phyloP scores from a whole-genome alignment of 2,888 invertebrate species.

The Erpobdella octoculata region DNA sequence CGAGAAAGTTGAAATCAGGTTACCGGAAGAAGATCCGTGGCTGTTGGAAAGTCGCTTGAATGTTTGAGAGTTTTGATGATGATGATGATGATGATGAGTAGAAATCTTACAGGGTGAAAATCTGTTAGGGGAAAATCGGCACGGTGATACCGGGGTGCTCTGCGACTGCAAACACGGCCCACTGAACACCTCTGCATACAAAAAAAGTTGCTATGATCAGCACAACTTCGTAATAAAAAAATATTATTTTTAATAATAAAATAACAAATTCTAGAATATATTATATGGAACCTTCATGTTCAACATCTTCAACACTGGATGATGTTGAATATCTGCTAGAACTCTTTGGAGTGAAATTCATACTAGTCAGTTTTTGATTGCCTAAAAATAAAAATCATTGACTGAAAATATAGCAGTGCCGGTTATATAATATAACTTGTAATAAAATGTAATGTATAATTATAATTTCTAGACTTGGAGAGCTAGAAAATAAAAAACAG shows the following conservation, averaged over 20 bases:
- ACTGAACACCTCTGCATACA: not conserved
- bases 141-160: slow-evolving; percentile 12
- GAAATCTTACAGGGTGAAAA: not conserved
- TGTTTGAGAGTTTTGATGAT: not conserved
- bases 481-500: too few relatives aligned
- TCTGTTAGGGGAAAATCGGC: not conserved
- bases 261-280: not conserved
- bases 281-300: not conserved
- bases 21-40: not conserved
- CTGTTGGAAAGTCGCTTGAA: too few relatives aligned
- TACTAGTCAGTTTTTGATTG: not conserved
- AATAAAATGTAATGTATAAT: too few relatives aligned
- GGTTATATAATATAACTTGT: too few relatives aligned
- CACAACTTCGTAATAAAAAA: not conserved
- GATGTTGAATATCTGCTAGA: not conserved
- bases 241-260: too few relatives aligned
- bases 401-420: not conserved
- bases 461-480: too few relatives aligned
- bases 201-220: not conserved
- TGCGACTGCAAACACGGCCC: not conserved
- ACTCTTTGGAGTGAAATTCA: not conserved
- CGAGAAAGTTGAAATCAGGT: too few relatives aligned
- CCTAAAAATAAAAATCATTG: not conserved
- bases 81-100: not conserved
- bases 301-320: not conserved